A percentile compares a stretch with the other conserved stretches of the same genome.
Conservation (phyloP, 2,888 invertebrate genomes). For the Geophilus truncorum region DNA sequence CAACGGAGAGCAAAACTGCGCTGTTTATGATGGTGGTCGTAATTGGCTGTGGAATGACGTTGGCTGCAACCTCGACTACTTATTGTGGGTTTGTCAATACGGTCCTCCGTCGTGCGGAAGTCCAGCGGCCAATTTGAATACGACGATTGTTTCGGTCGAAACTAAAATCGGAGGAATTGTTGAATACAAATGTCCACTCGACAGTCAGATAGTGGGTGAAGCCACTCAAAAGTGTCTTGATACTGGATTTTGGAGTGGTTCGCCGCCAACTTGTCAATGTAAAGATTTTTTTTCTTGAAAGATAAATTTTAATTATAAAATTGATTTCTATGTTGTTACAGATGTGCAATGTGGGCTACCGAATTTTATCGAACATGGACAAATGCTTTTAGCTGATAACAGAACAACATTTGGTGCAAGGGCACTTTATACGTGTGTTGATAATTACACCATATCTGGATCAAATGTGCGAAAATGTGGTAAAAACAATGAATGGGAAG, state of each 20-base stretch:
- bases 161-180: conserved; percentile 58
- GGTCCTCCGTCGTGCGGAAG: conserved; percentile 76
- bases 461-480: conserved; percentile 47
- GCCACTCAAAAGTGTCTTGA: conserved; percentile 62
- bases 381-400: conserved; percentile 55
- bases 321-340: conserved; percentile 48
- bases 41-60: conserved; percentile 94
- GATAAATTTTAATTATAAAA: too few relatives aligned
- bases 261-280: conserved; percentile 82
- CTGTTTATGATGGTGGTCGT: conserved; percentile 83
- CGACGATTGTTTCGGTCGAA: conserved; percentile 63
- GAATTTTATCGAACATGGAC: conserved; percentile 63
- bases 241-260: conserved; percentile 77
- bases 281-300: too few relatives aligned
- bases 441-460: conserved; percentile 79
- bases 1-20: conserved; percentile 91
- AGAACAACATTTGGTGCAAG: conserved; percentile 74
- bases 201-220: conserved; percentile 71
- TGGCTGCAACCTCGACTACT: conserved; percentile 85
- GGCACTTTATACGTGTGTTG: conserved; percentile 70
- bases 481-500: conserved; percentile 42
- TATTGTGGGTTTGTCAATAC: conserved; percentile 84
- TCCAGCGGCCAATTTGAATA: conserved; percentile 71
- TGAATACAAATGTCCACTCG: conserved; percentile 72
- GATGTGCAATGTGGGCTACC: conserved; percentile 74